Evolutionary conservation across 2,113 vertebrate species (phyloP).

Genomic region (Cyrtonyx montezumae): DNA sequence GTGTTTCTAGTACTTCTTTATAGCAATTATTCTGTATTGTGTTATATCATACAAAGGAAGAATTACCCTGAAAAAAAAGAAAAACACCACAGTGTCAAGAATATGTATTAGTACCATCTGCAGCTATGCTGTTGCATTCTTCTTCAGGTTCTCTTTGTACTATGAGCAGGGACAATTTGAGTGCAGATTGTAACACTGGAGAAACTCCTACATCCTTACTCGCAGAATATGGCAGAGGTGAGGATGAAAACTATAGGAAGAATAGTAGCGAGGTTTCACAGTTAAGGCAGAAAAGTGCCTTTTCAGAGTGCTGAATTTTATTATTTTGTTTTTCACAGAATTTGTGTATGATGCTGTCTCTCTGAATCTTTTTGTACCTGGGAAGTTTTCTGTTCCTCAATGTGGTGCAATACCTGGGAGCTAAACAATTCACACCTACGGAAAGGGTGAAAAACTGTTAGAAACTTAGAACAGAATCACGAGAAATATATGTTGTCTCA

Average conservation of each 20-base stretch:
- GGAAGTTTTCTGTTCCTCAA: accelerated
- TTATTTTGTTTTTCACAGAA: background rate
- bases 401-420: background rate
- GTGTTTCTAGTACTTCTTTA: slow-evolving; percentile 26
- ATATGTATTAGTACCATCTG: background rate
- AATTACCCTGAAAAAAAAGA: background rate
- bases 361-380: background rate
- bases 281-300: background rate
- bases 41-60: background rate
- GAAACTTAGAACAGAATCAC: background rate
- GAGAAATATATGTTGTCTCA: background rate
- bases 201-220: background rate
- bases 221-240: background rate
- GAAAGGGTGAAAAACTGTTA: background rate
- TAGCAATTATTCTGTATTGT: background rate
- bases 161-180: background rate
- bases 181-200: background rate
- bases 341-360: background rate
- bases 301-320: background rate
- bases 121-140: background rate
- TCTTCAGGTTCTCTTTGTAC: background rate
- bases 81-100: background rate
- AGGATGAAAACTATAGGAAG: background rate
- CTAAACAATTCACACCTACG: background rate
- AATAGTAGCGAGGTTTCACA: background rate